Conservation (phyloP, 2,888 invertebrate species). For the Rapana venosa region DNA sequence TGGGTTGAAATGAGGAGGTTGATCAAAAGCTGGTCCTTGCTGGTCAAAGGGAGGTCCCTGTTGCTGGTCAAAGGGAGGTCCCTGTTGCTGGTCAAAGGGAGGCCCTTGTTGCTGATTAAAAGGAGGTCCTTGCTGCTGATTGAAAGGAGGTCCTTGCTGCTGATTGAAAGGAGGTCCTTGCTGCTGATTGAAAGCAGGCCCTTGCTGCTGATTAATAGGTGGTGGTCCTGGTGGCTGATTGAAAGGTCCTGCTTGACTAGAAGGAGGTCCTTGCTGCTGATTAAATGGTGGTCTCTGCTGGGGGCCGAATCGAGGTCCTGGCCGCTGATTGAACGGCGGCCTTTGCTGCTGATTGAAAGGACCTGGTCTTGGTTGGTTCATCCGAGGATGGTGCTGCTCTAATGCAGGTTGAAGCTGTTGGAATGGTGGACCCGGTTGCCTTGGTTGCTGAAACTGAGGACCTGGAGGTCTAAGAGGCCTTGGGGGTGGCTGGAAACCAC, state of each 20-base stretch:
- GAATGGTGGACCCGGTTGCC: neutral
- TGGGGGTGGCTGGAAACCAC: constrained; percentile 33
- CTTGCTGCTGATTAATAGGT: neutral
- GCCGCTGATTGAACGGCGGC: neutral
- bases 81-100: too few species aligned
- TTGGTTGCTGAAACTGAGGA: constrained; percentile 8
- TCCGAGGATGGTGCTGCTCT: neutral
- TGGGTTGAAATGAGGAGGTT: neutral
- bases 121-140: neutral
- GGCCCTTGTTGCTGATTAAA: neutral
- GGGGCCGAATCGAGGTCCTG: neutral
- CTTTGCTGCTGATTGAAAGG: neutral
- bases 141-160: neutral
- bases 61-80: too few species aligned
- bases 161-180: neutral
- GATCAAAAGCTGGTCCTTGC: neutral
- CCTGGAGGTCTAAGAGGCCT: neutral
- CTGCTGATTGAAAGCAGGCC: neutral
- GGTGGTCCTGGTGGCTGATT: neutral
- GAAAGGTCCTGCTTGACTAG: neutral
- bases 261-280: neutral
- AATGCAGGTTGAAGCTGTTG: neutral
- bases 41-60: constrained; percentile 1
- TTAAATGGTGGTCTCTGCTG: constrained; percentile 13
- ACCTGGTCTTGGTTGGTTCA: neutral